These are phyloP conservation scores for Hypomesus transpacificus DNA, from an alignment of 2,113 vertebrate genomes.

Conservation along the genomic window DNA sequence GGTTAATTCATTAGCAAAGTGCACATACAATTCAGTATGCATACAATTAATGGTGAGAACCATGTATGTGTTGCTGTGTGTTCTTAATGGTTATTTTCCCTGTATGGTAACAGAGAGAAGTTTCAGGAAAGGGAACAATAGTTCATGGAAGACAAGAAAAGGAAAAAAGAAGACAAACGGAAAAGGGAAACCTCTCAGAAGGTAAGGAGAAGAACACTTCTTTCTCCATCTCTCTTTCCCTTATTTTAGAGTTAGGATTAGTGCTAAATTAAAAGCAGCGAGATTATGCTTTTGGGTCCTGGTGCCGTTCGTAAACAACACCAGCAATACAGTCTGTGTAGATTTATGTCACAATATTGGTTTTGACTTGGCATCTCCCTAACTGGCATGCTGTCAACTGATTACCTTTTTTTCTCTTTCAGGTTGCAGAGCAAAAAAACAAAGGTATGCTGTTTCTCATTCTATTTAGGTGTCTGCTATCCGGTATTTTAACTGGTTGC, in stretches of 20 bases:
- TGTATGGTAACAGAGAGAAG: slow-evolving; percentile 76
- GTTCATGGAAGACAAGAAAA: slow-evolving; percentile 99
- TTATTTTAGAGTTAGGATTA: too few relatives aligned
- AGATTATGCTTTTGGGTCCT: too few relatives aligned
- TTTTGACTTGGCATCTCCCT: background rate
- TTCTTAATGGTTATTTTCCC: background rate
- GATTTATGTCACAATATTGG: background rate
- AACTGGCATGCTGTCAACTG: background rate
- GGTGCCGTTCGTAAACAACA: too few relatives aligned
- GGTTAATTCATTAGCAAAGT: too few relatives aligned
- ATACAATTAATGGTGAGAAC: too few relatives aligned
- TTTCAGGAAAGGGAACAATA: slow-evolving; percentile 97
- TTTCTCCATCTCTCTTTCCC: too few relatives aligned
- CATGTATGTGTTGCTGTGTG: background rate
- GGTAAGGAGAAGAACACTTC: slow-evolving; percentile 65
- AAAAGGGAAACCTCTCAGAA: slow-evolving; percentile 99
- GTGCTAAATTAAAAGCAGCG: too few relatives aligned
- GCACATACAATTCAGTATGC: too few relatives aligned
- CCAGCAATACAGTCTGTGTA: too few relatives aligned
- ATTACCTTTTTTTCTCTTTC: slow-evolving; percentile 59
- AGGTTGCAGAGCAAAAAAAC: slow-evolving; percentile 99
- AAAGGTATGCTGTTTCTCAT: slow-evolving; percentile 83
- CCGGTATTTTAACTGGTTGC: background rate
- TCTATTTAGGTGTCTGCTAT: background rate
- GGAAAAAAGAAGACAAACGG: slow-evolving; percentile 99